Conservation (phyloP, 2,888 invertebrate genomes). For the Adela reaumurella region DNA sequence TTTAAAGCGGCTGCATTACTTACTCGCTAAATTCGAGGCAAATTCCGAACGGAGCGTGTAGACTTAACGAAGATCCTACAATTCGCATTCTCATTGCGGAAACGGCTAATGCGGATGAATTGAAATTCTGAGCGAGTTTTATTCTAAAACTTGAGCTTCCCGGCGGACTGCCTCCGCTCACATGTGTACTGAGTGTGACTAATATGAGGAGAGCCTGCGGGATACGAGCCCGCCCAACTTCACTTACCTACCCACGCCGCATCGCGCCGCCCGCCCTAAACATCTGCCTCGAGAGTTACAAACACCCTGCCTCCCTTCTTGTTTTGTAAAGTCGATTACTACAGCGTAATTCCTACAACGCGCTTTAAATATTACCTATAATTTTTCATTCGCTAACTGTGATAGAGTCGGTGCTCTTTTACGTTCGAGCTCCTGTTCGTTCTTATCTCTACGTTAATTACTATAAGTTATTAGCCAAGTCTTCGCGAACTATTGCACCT, state of each 20-base stretch:
- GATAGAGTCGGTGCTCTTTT: no score
- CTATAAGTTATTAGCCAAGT: no score
- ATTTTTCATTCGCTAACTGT: no score
- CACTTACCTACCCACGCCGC: not conserved
- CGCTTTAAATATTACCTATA: no score
- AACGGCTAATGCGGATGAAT: slow-evolving; percentile 7
- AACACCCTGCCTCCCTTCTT: not conserved
- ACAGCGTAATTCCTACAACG: no score
- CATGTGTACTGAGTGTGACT: slow-evolving; percentile 3
- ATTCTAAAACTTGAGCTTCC: slow-evolving; percentile 6
- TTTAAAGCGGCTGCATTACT: not conserved
- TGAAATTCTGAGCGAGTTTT: slow-evolving; percentile 9
- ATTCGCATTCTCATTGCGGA: slow-evolving; percentile 1
- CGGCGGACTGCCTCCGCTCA: not conserved
- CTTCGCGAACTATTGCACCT: no score
- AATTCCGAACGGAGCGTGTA: not conserved
- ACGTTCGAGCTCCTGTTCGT: no score
- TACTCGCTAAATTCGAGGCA: not conserved
- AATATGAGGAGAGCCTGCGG: not conserved
- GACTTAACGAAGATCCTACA: not conserved
- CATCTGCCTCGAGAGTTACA: slow-evolving; percentile 1
- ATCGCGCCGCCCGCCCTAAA: not conserved
- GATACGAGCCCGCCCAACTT: slow-evolving; percentile 1
- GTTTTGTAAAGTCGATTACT: not conserved
- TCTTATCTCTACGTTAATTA: no score